phyloP scores from a whole-genome alignment of 2,797 vertebrate genomes.

The Notoglanidium macrostoma region DNA sequence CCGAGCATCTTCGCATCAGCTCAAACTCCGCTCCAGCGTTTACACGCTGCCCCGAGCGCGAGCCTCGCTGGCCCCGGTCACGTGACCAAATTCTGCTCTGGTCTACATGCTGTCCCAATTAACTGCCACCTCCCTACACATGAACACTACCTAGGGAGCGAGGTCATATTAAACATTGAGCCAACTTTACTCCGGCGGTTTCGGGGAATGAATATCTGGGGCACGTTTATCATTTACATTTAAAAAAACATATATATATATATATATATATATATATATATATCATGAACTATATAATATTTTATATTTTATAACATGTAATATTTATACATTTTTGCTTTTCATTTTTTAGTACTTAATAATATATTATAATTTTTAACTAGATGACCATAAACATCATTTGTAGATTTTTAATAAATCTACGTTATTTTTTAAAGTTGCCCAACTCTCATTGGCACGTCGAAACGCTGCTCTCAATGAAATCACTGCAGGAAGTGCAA shows the following conservation, averaged over 20 bases:
- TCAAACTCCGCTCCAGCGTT: conserved; percentile 23
- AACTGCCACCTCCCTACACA: neutral
- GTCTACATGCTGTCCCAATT: neutral
- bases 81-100: conserved; percentile 11
- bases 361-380: neutral
- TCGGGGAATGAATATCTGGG: neutral
- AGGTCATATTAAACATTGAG: neutral
- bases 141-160: conserved; percentile 9
- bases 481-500: neutral
- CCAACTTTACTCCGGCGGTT: neutral
- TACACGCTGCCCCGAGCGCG: neutral
- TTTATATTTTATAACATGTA: no score
- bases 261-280: no score
- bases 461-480: conserved; percentile 44
- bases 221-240: neutral
- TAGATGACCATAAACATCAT: neutral
- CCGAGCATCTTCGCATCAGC: conserved; percentile 7
- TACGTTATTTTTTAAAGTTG: neutral
- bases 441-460: neutral
- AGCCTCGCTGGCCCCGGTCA: conserved; percentile 19
- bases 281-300: no score
- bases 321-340: no score
- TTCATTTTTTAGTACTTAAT: neutral
- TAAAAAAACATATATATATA: no score
- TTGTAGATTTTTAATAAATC: neutral